Evolutionary conservation across 2,888 invertebrate genomes (phyloP), one percentile per base, ranked within the genome.

Genomic region (Synanthedon vespiformis): DNA sequence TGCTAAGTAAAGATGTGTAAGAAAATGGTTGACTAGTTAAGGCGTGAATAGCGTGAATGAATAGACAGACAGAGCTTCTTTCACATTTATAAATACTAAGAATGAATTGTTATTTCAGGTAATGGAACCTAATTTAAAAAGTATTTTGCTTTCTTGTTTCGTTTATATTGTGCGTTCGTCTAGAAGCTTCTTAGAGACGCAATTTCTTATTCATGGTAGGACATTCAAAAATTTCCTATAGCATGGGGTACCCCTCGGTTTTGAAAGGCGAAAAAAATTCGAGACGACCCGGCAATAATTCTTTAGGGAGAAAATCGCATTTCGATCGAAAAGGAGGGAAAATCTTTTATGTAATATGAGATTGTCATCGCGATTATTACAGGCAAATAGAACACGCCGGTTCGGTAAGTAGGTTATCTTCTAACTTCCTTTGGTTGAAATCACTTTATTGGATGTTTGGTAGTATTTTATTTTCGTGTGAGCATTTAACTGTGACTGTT

Each of bases 331-430:
- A 77, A 82, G 34, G 84, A 84, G 85, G 85, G 83, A 78, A 86
- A 86, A 86, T 85, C 86, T 87, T 87, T 87, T 87, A 85, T 86
- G 85, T 84, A 85, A 85, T 86, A 87, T 85, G 78, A 86, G 85
- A 87, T 87, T 85, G 87, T 87, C 87, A 87, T 86, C 84, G 86
- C 84, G 85, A 86, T 86, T 87, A 87, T 87, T 86, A 86, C 82
- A 85, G 83, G 84, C 82, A 86, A 87, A 87, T 87, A 86, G 87
- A 86, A 86, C 85, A 85, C 84, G 80, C 74, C 76, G 80, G 82
- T 82, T 83, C 86, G 77, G 80, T 86, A 87, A 87, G 81, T 84
- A 80, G 87, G 86, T 87, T 87, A 87, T 85, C 83, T 77, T 66
- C 78, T 74, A 77, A 78, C 83, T 84, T 85, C 86, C 81, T 79